Evolutionary conservation across 1,140 invertebrate genomes (phyloP).

Genomic region (Anastrepha ludens): DNA sequence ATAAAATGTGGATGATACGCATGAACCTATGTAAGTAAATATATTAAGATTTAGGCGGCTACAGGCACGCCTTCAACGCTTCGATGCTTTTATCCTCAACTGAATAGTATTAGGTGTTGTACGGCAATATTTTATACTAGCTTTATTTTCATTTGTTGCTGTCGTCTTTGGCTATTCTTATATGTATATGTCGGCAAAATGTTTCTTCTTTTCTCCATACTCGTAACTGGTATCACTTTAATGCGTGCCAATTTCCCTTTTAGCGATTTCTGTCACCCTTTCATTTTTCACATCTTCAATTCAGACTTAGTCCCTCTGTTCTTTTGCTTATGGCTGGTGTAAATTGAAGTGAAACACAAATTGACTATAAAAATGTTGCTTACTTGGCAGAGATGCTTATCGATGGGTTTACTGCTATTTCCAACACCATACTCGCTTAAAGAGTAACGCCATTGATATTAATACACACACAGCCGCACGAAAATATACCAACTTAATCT

Average conservation of each 20-base stretch:
- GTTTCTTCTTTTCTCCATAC: not conserved
- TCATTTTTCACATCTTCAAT: not conserved
- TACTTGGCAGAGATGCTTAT: conserved; percentile 73
- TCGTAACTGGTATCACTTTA: not conserved
- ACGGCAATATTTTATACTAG: not conserved
- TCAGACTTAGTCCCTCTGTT: not conserved
- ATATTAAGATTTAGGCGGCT: too few relatives aligned
- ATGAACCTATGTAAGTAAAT: too few relatives aligned
- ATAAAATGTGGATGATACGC: too few relatives aligned
- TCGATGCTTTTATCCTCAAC: not conserved
- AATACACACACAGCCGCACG: too few relatives aligned
- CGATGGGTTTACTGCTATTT: conserved; percentile 55
- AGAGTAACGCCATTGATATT: not conserved
- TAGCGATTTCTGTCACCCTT: not conserved
- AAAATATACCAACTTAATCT: not conserved
- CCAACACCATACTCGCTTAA: not conserved
- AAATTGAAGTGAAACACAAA: conserved; percentile 64
- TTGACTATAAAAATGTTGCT: conserved; percentile 73
- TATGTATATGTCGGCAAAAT: not conserved
- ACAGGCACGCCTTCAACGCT: not conserved
- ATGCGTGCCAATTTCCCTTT: not conserved
- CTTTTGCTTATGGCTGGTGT: conserved; percentile 12
- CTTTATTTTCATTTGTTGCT: not conserved
- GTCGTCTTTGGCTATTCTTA: not conserved
- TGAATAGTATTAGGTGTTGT: not conserved